phyloP scores from a whole-genome alignment of 2,113 vertebrate genomes.

The Neolamprologus caudopunctatus region DNA sequence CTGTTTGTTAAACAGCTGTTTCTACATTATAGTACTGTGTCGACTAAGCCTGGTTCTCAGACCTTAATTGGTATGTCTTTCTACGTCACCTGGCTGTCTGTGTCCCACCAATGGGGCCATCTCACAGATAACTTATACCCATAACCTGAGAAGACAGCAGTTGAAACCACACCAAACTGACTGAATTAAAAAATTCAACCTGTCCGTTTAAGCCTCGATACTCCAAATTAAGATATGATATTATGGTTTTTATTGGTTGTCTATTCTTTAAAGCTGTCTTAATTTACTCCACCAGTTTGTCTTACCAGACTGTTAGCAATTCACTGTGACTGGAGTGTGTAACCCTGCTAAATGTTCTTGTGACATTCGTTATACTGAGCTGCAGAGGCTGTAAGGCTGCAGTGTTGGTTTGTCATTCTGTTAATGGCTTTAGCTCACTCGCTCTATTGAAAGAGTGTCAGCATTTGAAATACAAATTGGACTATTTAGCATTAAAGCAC shows the following conservation, averaged over 20 bases:
- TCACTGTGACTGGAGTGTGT: background rate
- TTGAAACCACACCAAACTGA: background rate
- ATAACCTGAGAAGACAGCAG: background rate
- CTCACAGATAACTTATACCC: background rate
- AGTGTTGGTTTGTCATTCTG: constrained; percentile 26
- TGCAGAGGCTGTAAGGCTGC: constrained; percentile 6
- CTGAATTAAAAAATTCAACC: background rate
- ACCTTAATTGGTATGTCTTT: background rate
- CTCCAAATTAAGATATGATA: background rate
- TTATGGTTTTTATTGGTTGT: background rate
- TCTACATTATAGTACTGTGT: background rate
- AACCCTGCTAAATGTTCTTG: constrained; percentile 7
- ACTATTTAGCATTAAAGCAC: background rate
- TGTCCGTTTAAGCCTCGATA: background rate
- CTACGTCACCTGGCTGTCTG: background rate
- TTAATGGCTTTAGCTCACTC: constrained; percentile 49
- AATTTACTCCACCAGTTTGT: background rate
- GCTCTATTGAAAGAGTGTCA: constrained; percentile 38
- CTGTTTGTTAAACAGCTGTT: background rate
- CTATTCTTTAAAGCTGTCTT: background rate
- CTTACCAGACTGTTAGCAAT: constrained; percentile 1
- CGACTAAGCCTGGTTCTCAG: background rate
- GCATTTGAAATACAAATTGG: constrained; percentile 34
- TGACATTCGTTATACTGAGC: background rate
- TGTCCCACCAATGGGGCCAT: background rate